Conservation (phyloP, 1,140 invertebrate species). For the Calycopis cecrops region DNA sequence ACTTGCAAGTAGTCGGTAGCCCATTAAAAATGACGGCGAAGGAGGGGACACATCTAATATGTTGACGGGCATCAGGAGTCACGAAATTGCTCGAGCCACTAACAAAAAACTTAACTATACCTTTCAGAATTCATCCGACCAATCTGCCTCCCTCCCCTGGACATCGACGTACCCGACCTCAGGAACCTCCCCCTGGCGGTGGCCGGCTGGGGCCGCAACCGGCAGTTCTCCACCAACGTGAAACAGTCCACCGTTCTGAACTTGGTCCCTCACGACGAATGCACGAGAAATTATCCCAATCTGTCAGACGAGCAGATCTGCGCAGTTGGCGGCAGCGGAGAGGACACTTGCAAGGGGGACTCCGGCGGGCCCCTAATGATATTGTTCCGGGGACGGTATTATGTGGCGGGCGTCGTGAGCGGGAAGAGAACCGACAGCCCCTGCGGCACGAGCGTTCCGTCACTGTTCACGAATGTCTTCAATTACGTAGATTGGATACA, state of each 20-base stretch:
- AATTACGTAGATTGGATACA: conserved; percentile 55
- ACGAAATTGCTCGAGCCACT: no score
- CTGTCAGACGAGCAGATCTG: conserved; percentile 44
- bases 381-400: conserved; percentile 46
- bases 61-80: background rate
- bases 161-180: conserved; percentile 47
- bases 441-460: conserved; percentile 55
- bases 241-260: conserved; percentile 58
- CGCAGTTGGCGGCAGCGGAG: conserved; percentile 47
- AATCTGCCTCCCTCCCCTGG: conserved; percentile 51
- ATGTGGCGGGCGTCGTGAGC: conserved; percentile 53
- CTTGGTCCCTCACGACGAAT: conserved; percentile 45
- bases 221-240: conserved; percentile 36
- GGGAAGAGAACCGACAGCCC: conserved; percentile 55
- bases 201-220: conserved; percentile 58
- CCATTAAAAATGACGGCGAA: no score
- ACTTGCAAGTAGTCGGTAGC: no score
- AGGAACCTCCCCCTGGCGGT: conserved; percentile 47
- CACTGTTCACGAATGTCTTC: conserved; percentile 59
- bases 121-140: conserved; percentile 56
- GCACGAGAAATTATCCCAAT: conserved; percentile 38
- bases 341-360: conserved; percentile 63
- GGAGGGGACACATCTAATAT: no score
- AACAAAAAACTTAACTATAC: conserved; percentile 5
- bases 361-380: conserved; percentile 63